Base-by-base conservation (phyloP, 92 coral and sea anemone species). In the Palythoa heliodiscus region DNA sequence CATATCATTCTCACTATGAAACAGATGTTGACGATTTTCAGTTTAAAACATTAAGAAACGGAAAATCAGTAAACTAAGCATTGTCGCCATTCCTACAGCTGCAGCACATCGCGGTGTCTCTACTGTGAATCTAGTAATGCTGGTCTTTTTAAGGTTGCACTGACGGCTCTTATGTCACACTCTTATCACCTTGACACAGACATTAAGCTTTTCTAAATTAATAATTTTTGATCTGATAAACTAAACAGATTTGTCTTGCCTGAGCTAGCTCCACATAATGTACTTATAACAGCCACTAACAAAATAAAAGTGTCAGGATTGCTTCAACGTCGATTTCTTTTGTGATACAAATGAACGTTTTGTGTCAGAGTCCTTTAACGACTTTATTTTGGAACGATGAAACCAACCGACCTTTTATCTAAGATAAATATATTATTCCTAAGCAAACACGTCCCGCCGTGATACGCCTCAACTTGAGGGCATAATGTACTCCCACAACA, bases 361-460 rank as follows among this genome's bases (percentile, higher is more conserved):
- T 60, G 69, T 29, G 35, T 29, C 35, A 29, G 35, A 29, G 57
- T 67, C 38, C 61, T 35, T 35, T 68, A 52, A 66, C 60, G 25
- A 68, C 84, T 39, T 24, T 53, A 12, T 61, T 47, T 20, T 64
- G 73, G 61, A 64, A 60, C 60, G 84, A 80, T 47, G 73, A 64
- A 80, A 57, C 23, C 74, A n/a, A 78, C 71, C 40, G 73, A 80
- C 24, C 73, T 64, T 76, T 80, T 80, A 80, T 80, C 74, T 80
- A 73, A 66, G 66, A 80, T 80, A 60, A 52, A 80, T 80, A 80
- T 80, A 63, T 64, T 80, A 64, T 80, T 80, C 73, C 47, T 80
- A 66, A 80, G 73, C 72, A 80, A 80, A 80, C 84, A 80, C 61
- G 74, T 67, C 84, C 84, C 63, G 75, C 74, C 2, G 84, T 22